Evolutionary conservation across 2,888 invertebrate genomes (phyloP).

Genomic region (Xestia c-nigrum): DNA sequence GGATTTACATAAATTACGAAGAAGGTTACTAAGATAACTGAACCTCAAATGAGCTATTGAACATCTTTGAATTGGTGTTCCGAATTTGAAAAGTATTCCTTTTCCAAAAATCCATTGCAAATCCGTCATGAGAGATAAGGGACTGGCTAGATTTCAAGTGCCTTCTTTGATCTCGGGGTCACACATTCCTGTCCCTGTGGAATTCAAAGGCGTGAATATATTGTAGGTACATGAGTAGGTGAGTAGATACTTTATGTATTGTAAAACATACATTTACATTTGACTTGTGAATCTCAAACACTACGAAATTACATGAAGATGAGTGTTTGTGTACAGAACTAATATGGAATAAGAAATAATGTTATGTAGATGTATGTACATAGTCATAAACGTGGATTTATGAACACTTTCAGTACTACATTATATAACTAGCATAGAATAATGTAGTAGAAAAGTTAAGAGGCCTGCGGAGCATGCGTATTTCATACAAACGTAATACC

Average conservation of each 20-base stretch:
- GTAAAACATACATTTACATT: conserved; percentile 29
- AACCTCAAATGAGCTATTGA: conserved; percentile 22
- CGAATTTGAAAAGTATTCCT: background rate
- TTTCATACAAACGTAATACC: no score
- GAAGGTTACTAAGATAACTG: conserved; percentile 5
- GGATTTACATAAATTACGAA: conserved; percentile 26
- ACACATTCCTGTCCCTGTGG: conserved; percentile 6
- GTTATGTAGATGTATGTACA: conserved; percentile 3
- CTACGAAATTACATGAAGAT: conserved; percentile 17
- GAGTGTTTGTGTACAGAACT: conserved; percentile 13
- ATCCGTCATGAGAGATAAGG: background rate
- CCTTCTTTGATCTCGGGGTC: conserved; percentile 23
- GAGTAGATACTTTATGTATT: conserved; percentile 8
- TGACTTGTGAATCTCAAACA: conserved; percentile 30
- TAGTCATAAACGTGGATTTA: conserved; percentile 14
- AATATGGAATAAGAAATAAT: conserved; percentile 24
- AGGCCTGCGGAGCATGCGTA: no score
- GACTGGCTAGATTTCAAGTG: background rate
- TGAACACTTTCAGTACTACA: conserved; percentile 4
- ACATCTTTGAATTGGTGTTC: background rate
- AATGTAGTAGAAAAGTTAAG: background rate
- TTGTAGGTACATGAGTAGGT: background rate
- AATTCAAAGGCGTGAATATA: conserved; percentile 1
- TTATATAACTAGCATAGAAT: conserved; percentile 1
- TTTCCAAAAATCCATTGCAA: background rate